Conservation (phyloP, 1,140 invertebrate species). For the Zaprionus ornatus region DNA sequence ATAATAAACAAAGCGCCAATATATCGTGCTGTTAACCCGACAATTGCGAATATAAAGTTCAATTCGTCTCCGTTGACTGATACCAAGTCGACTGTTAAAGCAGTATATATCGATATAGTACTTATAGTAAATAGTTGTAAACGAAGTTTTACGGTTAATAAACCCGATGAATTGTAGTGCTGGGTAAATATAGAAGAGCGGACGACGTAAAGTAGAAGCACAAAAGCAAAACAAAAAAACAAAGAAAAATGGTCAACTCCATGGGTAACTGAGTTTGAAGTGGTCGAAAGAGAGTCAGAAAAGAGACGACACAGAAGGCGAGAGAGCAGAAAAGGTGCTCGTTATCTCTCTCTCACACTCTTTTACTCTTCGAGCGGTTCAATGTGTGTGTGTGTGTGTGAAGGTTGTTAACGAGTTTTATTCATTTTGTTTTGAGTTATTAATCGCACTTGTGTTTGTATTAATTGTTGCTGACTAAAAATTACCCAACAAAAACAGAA, state of each 20-base stretch:
- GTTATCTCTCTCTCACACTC: constrained; percentile 10
- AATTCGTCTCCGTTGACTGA: constrained; percentile 47
- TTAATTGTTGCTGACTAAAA: constrained; percentile 47
- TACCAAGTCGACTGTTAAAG: constrained; percentile 33
- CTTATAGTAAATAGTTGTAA: constrained; percentile 37
- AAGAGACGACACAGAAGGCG: constrained; percentile 2
- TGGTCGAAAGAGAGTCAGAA: constrained; percentile 10
- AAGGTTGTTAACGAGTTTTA: constrained; percentile 39
- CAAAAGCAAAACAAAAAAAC: constrained; percentile 73
- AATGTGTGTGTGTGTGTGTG: constrained; percentile 24
- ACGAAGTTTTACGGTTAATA: constrained; percentile 62
- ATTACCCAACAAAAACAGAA: background rate
- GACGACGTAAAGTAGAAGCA: constrained; percentile 49
- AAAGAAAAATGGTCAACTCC: constrained; percentile 14
- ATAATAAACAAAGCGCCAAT: constrained; percentile 1
- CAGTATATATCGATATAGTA: constrained; percentile 7
- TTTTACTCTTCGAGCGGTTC: constrained; percentile 1
- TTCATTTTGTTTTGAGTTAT: constrained; percentile 20
- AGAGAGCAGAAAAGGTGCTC: background rate
- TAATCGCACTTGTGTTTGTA: constrained; percentile 43
- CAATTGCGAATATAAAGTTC: constrained; percentile 21
- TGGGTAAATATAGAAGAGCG: constrained; percentile 42
- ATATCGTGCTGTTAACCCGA: background rate
- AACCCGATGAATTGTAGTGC: constrained; percentile 62
- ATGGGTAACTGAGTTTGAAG: background rate